phyloP scores from a whole-genome alignment of 2,888 invertebrate genomes.

The Cecidostiba fungosa region DNA sequence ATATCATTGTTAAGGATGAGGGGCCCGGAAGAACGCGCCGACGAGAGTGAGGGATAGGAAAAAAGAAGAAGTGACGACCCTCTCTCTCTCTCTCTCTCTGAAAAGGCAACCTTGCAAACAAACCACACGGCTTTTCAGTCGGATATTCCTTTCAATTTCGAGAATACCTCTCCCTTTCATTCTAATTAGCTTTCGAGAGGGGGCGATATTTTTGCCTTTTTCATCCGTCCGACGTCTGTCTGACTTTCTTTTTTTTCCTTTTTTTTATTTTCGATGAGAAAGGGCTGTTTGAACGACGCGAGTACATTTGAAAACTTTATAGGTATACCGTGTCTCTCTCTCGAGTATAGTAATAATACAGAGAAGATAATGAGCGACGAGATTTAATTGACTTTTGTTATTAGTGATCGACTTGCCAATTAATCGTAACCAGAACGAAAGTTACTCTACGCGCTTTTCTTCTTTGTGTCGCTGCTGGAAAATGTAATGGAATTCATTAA shows the following conservation, averaged over 20 bases:
- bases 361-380: background rate
- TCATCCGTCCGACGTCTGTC: background rate
- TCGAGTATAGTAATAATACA: background rate
- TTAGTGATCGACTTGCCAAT: background rate
- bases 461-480: no score
- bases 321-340: background rate
- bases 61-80: background rate
- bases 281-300: background rate
- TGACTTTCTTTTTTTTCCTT: background rate
- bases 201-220: conserved; percentile 28
- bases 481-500: no score
- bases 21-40: background rate
- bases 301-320: background rate
- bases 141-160: conserved; percentile 44
- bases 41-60: background rate
- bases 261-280: background rate
- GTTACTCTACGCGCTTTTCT: no score
- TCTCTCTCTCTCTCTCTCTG: background rate
- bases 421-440: no score
- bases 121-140: background rate
- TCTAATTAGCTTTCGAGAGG: conserved; percentile 50
- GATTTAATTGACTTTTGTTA: background rate
- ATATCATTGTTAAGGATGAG: conserved; percentile 46
- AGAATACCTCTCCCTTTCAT: conserved; percentile 34
- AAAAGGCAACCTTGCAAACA: conserved; percentile 45